These are phyloP conservation scores for Poeciliopsis turneri DNA, from an alignment of 2,797 vertebrate species.

Conservation along the genomic window DNA sequence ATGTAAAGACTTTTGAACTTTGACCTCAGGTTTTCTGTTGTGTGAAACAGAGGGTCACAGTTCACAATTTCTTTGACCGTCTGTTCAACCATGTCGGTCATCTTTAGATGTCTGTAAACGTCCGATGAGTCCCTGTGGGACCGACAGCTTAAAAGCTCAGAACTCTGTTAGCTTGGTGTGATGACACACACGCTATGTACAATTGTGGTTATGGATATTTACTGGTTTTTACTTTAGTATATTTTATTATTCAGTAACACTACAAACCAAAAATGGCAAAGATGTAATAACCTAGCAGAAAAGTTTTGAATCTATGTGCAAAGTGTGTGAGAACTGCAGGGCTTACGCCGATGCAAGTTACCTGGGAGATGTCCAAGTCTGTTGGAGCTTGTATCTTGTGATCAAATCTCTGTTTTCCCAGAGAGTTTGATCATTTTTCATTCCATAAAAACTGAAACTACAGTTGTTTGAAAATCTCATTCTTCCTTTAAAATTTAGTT, in stretches of 20 bases:
- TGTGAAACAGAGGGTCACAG: neutral
- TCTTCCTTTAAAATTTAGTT: neutral
- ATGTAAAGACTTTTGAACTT: neutral
- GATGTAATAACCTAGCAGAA: neutral
- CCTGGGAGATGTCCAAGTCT: neutral
- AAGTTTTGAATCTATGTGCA: neutral
- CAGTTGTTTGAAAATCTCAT: neutral
- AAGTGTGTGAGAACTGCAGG: neutral
- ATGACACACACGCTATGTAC: neutral
- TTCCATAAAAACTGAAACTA: neutral
- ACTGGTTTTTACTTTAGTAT: neutral
- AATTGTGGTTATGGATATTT: neutral
- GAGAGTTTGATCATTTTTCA: neutral
- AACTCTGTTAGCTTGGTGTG: neutral
- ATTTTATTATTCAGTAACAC: neutral
- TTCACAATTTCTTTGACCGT: neutral
- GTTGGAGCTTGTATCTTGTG: neutral
- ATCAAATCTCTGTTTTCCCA: neutral
- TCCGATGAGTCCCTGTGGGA: neutral
- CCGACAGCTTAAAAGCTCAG: neutral
- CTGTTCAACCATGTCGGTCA: neutral
- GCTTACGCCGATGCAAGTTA: neutral
- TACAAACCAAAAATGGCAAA: neutral
- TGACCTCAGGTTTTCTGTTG: neutral
- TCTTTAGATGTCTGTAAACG: neutral